Evolutionary conservation across 2,888 invertebrate genomes (phyloP).

Genomic region (Axea sp.): DNA sequence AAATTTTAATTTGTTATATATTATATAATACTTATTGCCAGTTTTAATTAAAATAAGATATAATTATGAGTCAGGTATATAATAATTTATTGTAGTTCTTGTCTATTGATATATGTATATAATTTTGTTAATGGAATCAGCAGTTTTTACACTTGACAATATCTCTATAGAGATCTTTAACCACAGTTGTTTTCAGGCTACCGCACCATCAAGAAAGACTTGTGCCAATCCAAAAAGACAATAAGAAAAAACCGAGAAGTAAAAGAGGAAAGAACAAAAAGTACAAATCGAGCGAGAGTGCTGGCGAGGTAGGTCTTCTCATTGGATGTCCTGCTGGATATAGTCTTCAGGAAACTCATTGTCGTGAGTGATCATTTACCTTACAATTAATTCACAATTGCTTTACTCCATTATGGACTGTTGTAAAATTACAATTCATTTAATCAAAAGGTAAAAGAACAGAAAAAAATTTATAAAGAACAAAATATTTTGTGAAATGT

Average conservation of each 20-base stretch:
- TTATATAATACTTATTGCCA: no score
- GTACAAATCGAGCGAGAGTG: constrained; percentile 57
- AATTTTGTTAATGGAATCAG: constrained; percentile 54
- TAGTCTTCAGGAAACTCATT: constrained; percentile 70
- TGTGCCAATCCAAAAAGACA: constrained; percentile 64
- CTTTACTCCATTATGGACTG: constrained; percentile 4
- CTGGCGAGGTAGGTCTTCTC: constrained; percentile 68
- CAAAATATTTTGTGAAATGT: no score
- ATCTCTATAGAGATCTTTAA: constrained; percentile 74
- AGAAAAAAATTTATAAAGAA: no score
- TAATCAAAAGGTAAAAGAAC: background rate
- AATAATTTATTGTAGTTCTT: no score
- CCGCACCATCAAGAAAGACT: constrained; percentile 68
- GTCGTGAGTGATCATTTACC: constrained; percentile 65
- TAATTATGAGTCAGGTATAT: no score
- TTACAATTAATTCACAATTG: constrained; percentile 34
- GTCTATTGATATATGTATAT: constrained; percentile 25
- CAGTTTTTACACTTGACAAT: constrained; percentile 62
- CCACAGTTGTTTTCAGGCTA: constrained; percentile 74
- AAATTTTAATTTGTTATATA: no score
- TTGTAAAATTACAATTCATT: background rate
- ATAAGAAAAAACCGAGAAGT: constrained; percentile 51
- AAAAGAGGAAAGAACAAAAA: constrained; percentile 62
- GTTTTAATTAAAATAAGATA: no score
- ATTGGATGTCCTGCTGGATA: constrained; percentile 73